Evolutionary conservation across 2,888 invertebrate genomes (phyloP), one percentile per base, ranked within the genome.

Genomic region (Oxycera nigricornis): DNA sequence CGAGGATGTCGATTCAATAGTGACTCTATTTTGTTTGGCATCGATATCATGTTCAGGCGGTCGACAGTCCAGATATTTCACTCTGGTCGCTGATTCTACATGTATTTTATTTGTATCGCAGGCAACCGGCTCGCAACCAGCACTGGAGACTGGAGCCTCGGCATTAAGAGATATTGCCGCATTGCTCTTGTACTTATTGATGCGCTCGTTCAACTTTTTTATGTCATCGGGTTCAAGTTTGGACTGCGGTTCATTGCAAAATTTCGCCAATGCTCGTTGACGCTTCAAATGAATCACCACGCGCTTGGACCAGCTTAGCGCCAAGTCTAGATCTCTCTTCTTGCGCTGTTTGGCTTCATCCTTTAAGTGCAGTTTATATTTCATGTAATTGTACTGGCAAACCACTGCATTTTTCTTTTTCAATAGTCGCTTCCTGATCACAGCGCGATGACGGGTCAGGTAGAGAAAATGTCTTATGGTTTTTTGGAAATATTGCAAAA

Each of bases 291-390:
- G 61, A 1, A 68, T 9, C 1, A 61, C 70, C 14, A 74, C 57
- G 46, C 55, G 30, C 26, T 61, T 68, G 14, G 74, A 61, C 74
- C 74, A 74, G 20, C 35, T 65, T 24, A 65, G 7, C 7, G 39
- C 20, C 3, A 22, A 22, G 9, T 39, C 65, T 2, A 17, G 20
- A 11, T 41, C 4, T 11, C 14, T 3, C 20, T 24, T 4, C 41
- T 24, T 35, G 24, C 11, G 2, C 41, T 24, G 9, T 24, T 65
- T 39, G 11, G 39, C 24, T 17, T 11, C 24, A 11, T 7, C 14
- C 24, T n/a, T 22, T 4, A 11, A 9, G 9, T 4, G 2, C 14
- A 26, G 2, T 24, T 65, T 65, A 41, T 65, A 65, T n/a, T 65
- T 39, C 3, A 65, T 7, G 14, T 17, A 39, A 41, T 65, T 41